Conservation (phyloP, 2,797 vertebrate genomes). For the Coendou prehensilis region DNA sequence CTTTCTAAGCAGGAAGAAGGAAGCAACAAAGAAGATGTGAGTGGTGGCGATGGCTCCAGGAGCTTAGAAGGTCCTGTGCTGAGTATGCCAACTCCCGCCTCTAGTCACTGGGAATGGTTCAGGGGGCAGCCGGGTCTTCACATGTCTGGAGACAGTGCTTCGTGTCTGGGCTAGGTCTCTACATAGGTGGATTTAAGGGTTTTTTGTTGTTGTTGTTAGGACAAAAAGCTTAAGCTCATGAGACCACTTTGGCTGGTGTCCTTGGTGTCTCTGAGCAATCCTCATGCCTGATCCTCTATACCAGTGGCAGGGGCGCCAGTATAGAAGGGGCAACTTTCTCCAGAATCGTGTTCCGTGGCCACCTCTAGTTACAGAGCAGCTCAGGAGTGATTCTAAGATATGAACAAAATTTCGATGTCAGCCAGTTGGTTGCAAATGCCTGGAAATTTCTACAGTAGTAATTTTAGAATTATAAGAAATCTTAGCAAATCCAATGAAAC, state of each 20-base stretch:
- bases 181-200: background rate
- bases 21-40: background rate
- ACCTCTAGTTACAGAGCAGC: background rate
- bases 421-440: background rate
- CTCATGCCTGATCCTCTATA: background rate
- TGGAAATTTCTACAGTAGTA: background rate
- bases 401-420: background rate
- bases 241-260: background rate
- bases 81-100: background rate
- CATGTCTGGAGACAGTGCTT: background rate
- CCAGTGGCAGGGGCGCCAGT: background rate
- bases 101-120: background rate
- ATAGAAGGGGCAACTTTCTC: background rate
- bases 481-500: background rate
- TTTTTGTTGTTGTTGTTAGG: background rate
- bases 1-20: background rate
- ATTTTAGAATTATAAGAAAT: slow-evolving; percentile 14
- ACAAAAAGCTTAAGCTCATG: background rate
- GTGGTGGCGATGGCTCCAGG: background rate
- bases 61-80: background rate
- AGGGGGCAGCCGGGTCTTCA: background rate
- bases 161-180: background rate
- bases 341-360: background rate
- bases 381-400: slow-evolving; percentile 13
- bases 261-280: background rate